These are phyloP conservation scores for Pimephales promelas DNA, from an alignment of 2,113 vertebrate genomes.

Conservation along the genomic window DNA sequence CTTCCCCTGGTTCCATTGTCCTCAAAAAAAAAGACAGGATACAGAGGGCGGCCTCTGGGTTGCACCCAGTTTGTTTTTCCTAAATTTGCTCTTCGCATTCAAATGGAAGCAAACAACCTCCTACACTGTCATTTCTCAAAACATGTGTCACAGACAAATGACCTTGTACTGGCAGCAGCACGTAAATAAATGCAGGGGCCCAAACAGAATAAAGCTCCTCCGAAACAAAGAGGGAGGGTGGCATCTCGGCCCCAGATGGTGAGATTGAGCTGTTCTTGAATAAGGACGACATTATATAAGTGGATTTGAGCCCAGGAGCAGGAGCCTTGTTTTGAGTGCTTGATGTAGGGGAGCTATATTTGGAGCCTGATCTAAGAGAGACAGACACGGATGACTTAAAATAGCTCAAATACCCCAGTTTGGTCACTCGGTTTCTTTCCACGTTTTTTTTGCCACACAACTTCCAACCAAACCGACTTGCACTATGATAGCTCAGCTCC, in stretches of 20 bases:
- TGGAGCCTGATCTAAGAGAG: slow-evolving; percentile 75
- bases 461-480: slow-evolving; percentile 64
- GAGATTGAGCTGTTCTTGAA: slow-evolving; percentile 58
- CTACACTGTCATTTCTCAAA: slow-evolving; percentile 41
- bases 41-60: slow-evolving; percentile 65
- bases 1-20: slow-evolving; percentile 68
- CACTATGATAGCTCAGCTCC: slow-evolving; percentile 38
- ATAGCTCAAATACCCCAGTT: slow-evolving; percentile 78
- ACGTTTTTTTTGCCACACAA: slow-evolving; percentile 67
- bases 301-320: slow-evolving; percentile 70
- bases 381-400: slow-evolving; percentile 70
- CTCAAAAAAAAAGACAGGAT: slow-evolving; percentile 74
- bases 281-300: slow-evolving; percentile 71
- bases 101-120: slow-evolving; percentile 59
- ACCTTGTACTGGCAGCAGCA: slow-evolving; percentile 33
- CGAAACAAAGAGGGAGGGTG: slow-evolving; percentile 9
- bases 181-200: slow-evolving; percentile 31
- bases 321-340: slow-evolving; percentile 68
- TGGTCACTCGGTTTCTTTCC: slow-evolving; percentile 71
- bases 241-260: slow-evolving; percentile 60
- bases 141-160: slow-evolving; percentile 44
- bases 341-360: slow-evolving; percentile 74
- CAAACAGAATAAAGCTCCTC: slow-evolving; percentile 10
- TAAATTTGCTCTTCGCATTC: slow-evolving; percentile 56
- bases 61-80: slow-evolving; percentile 69